These are phyloP conservation scores for Ageneiosus marmoratus DNA, from an alignment of 2,113 vertebrate species.

Conservation along the genomic window DNA sequence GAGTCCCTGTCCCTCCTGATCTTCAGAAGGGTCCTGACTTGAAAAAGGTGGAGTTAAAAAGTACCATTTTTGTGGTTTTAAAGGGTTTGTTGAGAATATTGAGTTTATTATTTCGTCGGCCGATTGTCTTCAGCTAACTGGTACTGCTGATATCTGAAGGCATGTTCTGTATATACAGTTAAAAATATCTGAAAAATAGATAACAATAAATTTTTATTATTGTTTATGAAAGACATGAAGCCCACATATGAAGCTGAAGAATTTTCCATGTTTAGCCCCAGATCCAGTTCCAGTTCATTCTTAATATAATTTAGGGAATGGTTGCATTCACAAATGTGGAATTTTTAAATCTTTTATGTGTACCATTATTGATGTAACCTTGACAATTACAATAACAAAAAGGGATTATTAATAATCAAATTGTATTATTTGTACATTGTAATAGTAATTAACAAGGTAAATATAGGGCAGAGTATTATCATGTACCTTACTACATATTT, in stretches of 20 bases:
- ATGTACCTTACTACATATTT: neutral
- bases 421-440: neutral
- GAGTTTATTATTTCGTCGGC: neutral
- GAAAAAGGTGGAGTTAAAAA: neutral
- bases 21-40: conserved; percentile 1
- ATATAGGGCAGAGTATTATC: neutral
- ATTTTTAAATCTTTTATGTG: neutral
- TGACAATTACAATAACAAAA: neutral
- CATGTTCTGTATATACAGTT: neutral
- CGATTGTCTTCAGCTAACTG: neutral
- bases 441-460: neutral
- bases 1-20: conserved; percentile 45
- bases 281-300: neutral
- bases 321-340: neutral
- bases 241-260: neutral
- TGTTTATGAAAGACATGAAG: neutral
- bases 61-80: conserved; percentile 20
- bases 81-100: neutral
- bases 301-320: neutral
- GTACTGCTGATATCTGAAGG: neutral
- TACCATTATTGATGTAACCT: neutral
- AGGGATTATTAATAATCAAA: neutral
- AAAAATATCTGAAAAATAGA: neutral
- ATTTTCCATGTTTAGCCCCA: neutral
- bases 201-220: neutral